These are phyloP conservation scores for Whitmania pigra DNA, from an alignment of 1,140 invertebrate genomes.

Conservation along the genomic window DNA sequence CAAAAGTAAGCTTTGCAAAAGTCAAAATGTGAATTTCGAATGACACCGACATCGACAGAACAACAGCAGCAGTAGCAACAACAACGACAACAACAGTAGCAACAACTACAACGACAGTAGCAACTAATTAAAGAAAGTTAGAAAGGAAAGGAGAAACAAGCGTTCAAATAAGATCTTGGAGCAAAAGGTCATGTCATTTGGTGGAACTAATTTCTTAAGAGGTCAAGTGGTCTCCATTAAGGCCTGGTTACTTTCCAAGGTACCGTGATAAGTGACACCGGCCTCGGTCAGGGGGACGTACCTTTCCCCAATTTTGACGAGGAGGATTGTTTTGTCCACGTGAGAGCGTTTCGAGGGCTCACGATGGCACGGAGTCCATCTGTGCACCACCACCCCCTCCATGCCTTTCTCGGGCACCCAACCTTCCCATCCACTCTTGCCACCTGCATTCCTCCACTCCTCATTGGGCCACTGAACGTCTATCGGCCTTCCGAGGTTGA, in stretches of 20 bases:
- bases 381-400: constrained; percentile 79
- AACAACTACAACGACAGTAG: too few relatives aligned
- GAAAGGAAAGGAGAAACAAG: too few relatives aligned
- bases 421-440: constrained; percentile 69
- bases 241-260: too few relatives aligned
- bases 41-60: neutral
- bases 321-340: constrained; percentile 72
- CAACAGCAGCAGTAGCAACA: neutral
- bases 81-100: neutral
- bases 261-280: constrained; percentile 48
- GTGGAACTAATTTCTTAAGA: too few relatives aligned
- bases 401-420: constrained; percentile 79
- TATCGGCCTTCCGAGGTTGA: constrained; percentile 72
- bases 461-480: constrained; percentile 85
- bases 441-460: constrained; percentile 66
- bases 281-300: constrained; percentile 82
- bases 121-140: neutral
- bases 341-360: constrained; percentile 71
- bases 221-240: too few relatives aligned
- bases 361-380: constrained; percentile 76
- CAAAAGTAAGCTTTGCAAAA: neutral
- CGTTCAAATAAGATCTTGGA: too few relatives aligned
- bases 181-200: too few relatives aligned
- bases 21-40: neutral
- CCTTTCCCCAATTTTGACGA: constrained; percentile 80